phyloP scores from a whole-genome alignment of 2,888 invertebrate species.

The Hetaerina titia region DNA sequence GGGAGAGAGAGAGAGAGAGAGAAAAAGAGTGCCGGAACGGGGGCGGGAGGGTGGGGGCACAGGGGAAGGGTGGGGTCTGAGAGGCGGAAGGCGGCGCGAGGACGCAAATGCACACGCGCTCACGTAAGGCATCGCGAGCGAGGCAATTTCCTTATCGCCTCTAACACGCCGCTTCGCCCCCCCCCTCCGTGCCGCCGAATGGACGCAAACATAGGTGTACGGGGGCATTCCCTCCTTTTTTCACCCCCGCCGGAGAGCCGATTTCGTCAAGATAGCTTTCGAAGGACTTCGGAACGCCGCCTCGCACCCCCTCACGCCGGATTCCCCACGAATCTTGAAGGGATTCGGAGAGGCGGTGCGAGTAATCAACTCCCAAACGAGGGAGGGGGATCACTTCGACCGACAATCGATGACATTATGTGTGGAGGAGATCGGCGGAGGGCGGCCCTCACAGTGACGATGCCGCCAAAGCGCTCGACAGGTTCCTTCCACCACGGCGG shows the following conservation, averaged over 20 bases:
- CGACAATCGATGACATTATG: not conserved
- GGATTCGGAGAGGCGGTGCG: not conserved
- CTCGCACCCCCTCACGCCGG: not conserved
- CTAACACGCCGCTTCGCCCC: not conserved
- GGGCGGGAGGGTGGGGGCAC: not conserved
- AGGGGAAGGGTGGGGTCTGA: not conserved
- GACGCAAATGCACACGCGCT: not conserved
- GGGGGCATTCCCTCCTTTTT: not conserved
- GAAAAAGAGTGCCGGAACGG: not conserved
- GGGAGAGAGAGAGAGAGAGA: not conserved
- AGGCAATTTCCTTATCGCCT: constrained; percentile 26
- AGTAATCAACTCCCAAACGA: not conserved
- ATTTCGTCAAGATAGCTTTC: not conserved
- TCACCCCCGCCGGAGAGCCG: not conserved
- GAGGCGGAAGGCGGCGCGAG: not conserved
- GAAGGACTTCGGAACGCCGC: not conserved
- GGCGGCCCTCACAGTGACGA: not conserved
- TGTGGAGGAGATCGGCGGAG: not conserved
- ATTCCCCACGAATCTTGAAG: not conserved
- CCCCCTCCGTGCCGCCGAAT: not conserved
- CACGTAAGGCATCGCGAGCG: constrained; percentile 10
- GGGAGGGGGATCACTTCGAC: not conserved
- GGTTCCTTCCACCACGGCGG: not conserved
- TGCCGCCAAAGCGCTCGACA: not conserved
- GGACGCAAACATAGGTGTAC: not conserved